Conservation (phyloP, 2,797 vertebrate genomes). For the Tinamus major region DNA sequence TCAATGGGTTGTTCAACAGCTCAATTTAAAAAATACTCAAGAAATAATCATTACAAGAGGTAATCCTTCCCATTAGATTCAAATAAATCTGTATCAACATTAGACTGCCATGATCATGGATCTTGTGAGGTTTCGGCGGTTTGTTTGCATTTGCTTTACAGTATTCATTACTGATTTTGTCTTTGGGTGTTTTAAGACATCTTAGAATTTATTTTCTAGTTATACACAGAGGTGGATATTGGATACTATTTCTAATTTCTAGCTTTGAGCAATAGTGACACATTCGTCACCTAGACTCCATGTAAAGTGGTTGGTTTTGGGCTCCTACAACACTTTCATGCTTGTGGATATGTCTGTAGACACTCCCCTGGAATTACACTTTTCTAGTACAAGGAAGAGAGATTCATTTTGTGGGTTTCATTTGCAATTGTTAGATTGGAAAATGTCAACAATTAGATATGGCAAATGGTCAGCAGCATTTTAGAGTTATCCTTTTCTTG, state of each 20-base stretch:
- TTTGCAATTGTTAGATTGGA: not conserved
- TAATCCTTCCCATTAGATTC: conserved; percentile 59
- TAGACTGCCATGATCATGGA: conserved; percentile 38
- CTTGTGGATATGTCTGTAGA: not conserved
- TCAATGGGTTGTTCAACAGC: conserved; percentile 67
- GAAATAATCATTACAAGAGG: conserved; percentile 67
- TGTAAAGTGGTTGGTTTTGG: not conserved
- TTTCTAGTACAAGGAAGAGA: not conserved
- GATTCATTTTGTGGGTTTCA: not conserved
- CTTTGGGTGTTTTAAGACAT: not conserved
- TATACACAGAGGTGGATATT: not conserved
- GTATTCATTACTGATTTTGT: conserved; percentile 24
- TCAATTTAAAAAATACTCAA: conserved; percentile 68
- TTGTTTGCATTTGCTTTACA: conserved; percentile 52
- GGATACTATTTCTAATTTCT: not conserved
- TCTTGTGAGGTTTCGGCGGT: conserved; percentile 46
- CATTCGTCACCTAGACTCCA: not conserved
- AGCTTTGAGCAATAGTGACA: not conserved
- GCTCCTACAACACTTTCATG: not conserved
- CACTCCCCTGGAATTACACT: not conserved
- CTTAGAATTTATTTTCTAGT: not conserved
- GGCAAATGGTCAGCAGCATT: not conserved
- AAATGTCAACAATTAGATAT: not conserved
- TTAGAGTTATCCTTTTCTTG: not conserved
- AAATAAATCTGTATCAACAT: conserved; percentile 56